phyloP scores from a whole-genome alignment of 2,888 invertebrate genomes.

The Patella caerulea region DNA sequence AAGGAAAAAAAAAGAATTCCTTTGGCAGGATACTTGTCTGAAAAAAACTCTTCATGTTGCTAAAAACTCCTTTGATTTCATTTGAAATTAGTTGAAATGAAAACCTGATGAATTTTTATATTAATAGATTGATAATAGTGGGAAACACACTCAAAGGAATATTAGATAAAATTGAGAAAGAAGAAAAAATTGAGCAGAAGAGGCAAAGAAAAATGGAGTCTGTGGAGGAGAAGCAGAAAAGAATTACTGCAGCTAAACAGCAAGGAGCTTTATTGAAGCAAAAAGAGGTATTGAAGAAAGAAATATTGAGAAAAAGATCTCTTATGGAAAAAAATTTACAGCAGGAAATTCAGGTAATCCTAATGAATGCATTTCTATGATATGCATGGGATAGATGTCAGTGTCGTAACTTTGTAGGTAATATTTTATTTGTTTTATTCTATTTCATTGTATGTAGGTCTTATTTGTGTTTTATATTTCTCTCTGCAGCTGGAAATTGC shows the following conservation, averaged over 20 bases:
- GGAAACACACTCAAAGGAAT: conserved; percentile 65
- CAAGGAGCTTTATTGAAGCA: conserved; percentile 87
- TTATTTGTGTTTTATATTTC: neutral
- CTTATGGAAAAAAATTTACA: conserved; percentile 80
- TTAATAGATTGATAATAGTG: conserved; percentile 64
- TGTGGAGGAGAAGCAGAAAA: conserved; percentile 75
- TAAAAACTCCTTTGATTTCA: neutral
- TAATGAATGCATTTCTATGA: neutral
- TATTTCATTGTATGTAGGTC: neutral
- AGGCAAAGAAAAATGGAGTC: conserved; percentile 66
- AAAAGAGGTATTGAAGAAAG: conserved; percentile 92
- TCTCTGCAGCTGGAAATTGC: conserved; percentile 52
- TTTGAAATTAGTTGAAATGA: neutral
- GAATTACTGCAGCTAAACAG: conserved; percentile 76
- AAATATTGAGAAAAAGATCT: conserved; percentile 91
- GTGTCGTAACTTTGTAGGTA: conserved; percentile 25
- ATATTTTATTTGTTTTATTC: conserved; percentile 10
- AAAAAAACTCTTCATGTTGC: neutral
- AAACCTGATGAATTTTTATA: neutral
- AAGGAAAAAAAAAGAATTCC: too few relatives aligned
- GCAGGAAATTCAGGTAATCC: conserved; percentile 83
- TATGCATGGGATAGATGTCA: neutral
- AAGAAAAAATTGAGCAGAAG: conserved; percentile 67
- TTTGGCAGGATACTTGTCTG: too few relatives aligned
- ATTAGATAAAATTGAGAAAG: conserved; percentile 71